Conservation (phyloP, 2,888 invertebrate species). For the Cephus sareptanus region DNA sequence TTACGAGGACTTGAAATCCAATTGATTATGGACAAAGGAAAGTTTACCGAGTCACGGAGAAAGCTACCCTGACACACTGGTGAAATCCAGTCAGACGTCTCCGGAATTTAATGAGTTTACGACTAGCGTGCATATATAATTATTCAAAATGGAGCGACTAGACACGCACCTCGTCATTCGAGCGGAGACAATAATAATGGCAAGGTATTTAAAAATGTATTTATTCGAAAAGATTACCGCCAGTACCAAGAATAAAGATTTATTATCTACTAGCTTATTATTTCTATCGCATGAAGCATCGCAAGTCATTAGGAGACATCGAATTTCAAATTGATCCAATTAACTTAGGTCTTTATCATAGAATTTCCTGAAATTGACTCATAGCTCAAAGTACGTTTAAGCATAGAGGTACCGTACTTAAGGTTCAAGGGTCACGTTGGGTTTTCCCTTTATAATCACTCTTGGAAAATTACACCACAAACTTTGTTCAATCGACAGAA, state of each 20-base stretch:
- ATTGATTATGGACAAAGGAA: not conserved
- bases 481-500: not conserved
- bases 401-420: not conserved
- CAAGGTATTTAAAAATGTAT: not conserved
- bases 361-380: not conserved
- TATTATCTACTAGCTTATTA: not conserved
- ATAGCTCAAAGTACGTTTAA: not conserved
- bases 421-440: not conserved
- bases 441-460: not conserved
- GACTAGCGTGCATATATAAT: conserved; percentile 18
- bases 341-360: not conserved
- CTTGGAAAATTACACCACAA: not conserved
- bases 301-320: not conserved
- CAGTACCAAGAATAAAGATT: not conserved
- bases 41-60: not conserved
- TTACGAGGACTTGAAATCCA: not conserved
- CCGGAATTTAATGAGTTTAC: conserved; percentile 49
- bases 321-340: not conserved
- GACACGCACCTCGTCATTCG: not conserved
- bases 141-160: not conserved
- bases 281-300: not conserved
- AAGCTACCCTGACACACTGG: not conserved
- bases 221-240: not conserved
- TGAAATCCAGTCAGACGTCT: conserved; percentile 33
- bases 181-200: not conserved